phyloP scores from a whole-genome alignment of 2,113 vertebrate genomes.

The Macheiramphus alcinus region DNA sequence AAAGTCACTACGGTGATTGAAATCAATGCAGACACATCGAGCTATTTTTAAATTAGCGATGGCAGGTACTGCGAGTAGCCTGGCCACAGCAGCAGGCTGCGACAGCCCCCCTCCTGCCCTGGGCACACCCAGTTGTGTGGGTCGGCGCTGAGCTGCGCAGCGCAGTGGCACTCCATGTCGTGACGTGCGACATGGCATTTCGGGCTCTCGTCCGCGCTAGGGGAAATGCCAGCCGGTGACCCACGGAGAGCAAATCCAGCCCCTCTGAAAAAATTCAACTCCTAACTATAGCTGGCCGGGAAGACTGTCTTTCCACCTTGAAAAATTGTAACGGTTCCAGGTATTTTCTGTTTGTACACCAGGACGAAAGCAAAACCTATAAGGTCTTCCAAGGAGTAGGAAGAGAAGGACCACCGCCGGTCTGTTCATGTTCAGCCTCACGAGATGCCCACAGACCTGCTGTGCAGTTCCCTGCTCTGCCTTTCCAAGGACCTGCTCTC shows the following conservation, averaged over 20 bases:
- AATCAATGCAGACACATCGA: background rate
- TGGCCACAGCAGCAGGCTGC: background rate
- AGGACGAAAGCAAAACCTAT: background rate
- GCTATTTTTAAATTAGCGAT: background rate
- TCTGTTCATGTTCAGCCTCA: background rate
- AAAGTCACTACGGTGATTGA: background rate
- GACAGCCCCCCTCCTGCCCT: background rate
- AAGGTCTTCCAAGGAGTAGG: background rate
- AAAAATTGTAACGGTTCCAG: background rate
- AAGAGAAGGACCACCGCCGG: background rate
- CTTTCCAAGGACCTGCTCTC: background rate
- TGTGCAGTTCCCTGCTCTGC: background rate
- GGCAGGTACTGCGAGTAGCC: background rate
- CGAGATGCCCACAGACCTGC: background rate
- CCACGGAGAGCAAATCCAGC: background rate
- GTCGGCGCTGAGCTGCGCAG: background rate
- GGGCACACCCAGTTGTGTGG: background rate
- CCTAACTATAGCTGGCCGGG: background rate
- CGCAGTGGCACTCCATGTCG: background rate
- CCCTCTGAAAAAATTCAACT: background rate
- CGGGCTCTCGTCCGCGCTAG: background rate
- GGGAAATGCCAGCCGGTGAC: background rate
- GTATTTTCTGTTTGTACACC: background rate
- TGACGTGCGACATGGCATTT: accelerated
- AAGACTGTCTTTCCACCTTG: background rate